Percentiles rank a stretch among this genome's conserved stretches.
Evolutionary conservation across 92 coral and sea anemone genomes (phyloP).

Genomic region (Porites evermanni): DNA sequence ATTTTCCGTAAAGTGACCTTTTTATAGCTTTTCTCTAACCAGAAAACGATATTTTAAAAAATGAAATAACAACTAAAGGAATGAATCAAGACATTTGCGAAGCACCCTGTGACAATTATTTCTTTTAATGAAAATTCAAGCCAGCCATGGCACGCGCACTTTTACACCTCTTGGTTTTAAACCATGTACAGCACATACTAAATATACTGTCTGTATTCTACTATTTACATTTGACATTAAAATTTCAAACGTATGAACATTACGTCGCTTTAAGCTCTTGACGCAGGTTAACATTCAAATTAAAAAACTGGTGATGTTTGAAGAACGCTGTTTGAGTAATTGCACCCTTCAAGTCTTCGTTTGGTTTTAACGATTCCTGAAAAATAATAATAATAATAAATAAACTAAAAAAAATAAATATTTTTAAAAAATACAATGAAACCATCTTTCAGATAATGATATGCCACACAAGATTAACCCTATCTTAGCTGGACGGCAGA

Average conservation of each 20-base stretch:
- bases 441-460: too few relatives aligned
- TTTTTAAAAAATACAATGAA: too few relatives aligned
- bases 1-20: too few relatives aligned
- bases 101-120: neutral
- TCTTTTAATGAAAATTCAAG: neutral
- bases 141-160: neutral
- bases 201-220: neutral
- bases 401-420: neutral
- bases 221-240: neutral
- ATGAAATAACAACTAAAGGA: too few relatives aligned
- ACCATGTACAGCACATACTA: neutral
- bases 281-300: slow-evolving; percentile 22
- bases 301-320: slow-evolving; percentile 76
- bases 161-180: neutral
- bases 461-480: too few relatives aligned
- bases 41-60: too few relatives aligned
- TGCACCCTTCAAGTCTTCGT: slow-evolving; percentile 18
- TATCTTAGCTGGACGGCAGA: too few relatives aligned
- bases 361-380: slow-evolving; percentile 30
- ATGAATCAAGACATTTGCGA: neutral
- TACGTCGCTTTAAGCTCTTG: slow-evolving; percentile 37
- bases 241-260: neutral
- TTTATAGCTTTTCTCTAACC: too few relatives aligned
- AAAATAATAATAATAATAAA: neutral
- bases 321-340: slow-evolving; percentile 73